Evolutionary conservation across 1,140 invertebrate genomes (phyloP).

Genomic region (Chymomyza costata): DNA sequence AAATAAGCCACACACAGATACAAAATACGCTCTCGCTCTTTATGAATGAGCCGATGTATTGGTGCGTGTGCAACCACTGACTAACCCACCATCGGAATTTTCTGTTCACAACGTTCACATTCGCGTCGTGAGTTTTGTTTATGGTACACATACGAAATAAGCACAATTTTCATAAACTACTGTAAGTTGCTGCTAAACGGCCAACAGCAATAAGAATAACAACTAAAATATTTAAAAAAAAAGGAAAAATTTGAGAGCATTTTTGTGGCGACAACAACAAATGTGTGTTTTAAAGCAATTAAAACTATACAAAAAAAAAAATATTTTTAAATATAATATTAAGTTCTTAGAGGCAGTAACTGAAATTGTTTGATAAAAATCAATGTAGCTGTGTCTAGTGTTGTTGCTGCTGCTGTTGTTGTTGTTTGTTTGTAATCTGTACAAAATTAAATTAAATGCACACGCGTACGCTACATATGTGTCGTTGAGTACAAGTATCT

Average conservation of each 20-base stretch:
- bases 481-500: constrained; percentile 20
- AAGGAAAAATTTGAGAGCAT: constrained; percentile 17
- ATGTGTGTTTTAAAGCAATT: too few species aligned
- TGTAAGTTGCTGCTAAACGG: not conserved
- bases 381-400: constrained; percentile 9
- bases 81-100: constrained; percentile 60
- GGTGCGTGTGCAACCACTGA: constrained; percentile 47
- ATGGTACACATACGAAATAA: constrained; percentile 48
- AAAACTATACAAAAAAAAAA: constrained; percentile 1
- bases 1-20: constrained; percentile 32
- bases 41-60: too few species aligned
- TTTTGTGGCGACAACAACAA: constrained; percentile 10
- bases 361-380: constrained; percentile 6
- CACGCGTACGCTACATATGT: constrained; percentile 30
- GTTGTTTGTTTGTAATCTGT: constrained; percentile 12
- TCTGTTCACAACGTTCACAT: constrained; percentile 62
- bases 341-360: too few species aligned
- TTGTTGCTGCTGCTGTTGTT: constrained; percentile 25
- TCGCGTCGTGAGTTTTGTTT: constrained; percentile 69
- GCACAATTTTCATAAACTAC: constrained; percentile 5
- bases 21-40: constrained; percentile 15
- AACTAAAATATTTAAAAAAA: constrained; percentile 28
- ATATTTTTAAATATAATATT: not conserved
- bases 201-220: constrained; percentile 13
- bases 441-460: constrained; percentile 43